These are phyloP conservation scores for Muschampia plurimacula DNA, from an alignment of 2,888 invertebrate species.

Conservation along the genomic window DNA sequence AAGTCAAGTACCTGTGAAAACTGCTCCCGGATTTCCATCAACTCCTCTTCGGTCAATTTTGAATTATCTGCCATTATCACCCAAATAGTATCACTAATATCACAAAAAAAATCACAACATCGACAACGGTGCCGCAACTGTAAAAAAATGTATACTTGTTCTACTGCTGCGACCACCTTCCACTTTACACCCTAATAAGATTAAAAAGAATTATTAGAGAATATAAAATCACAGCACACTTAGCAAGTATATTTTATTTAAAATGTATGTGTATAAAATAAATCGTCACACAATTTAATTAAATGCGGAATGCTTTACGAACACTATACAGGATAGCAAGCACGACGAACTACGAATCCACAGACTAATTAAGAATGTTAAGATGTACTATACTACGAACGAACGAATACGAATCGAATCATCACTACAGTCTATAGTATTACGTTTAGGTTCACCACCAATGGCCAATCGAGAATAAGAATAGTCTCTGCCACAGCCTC, in stretches of 20 bases:
- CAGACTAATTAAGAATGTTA: neutral
- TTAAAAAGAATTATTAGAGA: conserved; percentile 54
- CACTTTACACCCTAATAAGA: conserved; percentile 58
- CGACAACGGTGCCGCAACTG: conserved; percentile 54
- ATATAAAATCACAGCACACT: conserved; percentile 59
- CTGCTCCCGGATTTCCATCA: conserved; percentile 91
- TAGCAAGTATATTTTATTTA: conserved; percentile 43
- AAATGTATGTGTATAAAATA: conserved; percentile 40
- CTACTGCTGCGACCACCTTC: conserved; percentile 56
- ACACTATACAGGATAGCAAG: conserved; percentile 42
- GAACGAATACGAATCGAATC: too few relatives aligned
- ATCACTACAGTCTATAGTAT: too few relatives aligned
- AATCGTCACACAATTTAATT: conserved; percentile 46
- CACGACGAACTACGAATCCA: conserved; percentile 14
- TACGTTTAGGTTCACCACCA: too few relatives aligned
- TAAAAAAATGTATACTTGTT: conserved; percentile 44
- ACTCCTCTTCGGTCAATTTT: conserved; percentile 89
- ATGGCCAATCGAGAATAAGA: too few relatives aligned
- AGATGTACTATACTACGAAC: neutral
- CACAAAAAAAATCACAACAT: conserved; percentile 76
- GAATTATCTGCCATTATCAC: conserved; percentile 82
- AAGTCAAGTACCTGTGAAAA: conserved; percentile 88
- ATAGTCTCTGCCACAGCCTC: too few relatives aligned
- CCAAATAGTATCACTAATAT: conserved; percentile 68
- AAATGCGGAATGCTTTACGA: conserved; percentile 41